These are phyloP conservation scores for Macrochelys suwanniensis DNA, from an alignment of 2,797 vertebrate genomes.

Conservation along the genomic window DNA sequence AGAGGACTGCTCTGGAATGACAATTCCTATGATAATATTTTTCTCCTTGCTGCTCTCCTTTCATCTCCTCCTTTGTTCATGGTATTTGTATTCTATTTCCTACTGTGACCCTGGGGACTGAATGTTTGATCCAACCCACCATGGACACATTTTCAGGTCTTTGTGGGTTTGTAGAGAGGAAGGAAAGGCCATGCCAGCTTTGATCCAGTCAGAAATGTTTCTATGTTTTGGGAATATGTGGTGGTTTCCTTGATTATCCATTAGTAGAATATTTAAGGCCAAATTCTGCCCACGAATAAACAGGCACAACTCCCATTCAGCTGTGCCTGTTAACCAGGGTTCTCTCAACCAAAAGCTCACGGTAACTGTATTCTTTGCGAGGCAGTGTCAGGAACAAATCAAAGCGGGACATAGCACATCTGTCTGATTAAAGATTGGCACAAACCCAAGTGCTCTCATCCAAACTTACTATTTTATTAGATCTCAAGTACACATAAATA, in stretches of 20 bases:
- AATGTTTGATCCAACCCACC: not conserved
- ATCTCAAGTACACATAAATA: no score
- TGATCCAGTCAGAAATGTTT: not conserved
- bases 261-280: not conserved
- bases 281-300: not conserved
- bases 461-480: no score
- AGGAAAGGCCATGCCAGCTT: not conserved
- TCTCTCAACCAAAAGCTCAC: no score
- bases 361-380: no score
- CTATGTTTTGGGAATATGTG: not conserved
- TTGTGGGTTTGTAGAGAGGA: not conserved
- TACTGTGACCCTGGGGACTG: rapidly evolving
- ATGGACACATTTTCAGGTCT: not conserved
- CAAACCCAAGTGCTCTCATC: no score
- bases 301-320: not conserved
- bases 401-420: no score
- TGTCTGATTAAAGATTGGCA: no score
- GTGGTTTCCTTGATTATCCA: not conserved
- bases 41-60: not conserved
- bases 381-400: no score
- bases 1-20: not conserved
- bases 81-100: not conserved
- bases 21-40: not conserved
- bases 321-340: not conserved
- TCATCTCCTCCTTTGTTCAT: not conserved